Percentiles rank a stretch among this genome's conserved stretches.
These are phyloP conservation scores for Vulpes vulpes DNA, from an alignment of 2,113 vertebrate genomes.

Conservation along the genomic window DNA sequence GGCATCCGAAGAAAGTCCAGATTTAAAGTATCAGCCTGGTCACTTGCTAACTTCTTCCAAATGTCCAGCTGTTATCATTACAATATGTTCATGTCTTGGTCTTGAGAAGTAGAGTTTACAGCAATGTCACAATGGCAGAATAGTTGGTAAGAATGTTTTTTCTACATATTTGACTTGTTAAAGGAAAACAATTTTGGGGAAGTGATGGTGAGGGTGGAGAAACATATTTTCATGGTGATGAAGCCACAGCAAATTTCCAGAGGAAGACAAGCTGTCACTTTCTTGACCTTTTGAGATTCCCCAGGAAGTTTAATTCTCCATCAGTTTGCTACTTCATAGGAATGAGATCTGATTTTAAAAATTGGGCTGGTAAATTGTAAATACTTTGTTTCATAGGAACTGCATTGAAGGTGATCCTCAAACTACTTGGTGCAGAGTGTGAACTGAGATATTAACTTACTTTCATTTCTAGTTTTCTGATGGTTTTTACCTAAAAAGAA, in stretches of 20 bases:
- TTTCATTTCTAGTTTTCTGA: constrained; percentile 51
- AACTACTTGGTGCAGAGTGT: background rate
- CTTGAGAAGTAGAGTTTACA: constrained; percentile 62
- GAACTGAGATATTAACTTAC: background rate
- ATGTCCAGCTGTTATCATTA: constrained; percentile 44
- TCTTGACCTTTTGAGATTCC: constrained; percentile 64
- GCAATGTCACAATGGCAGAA: constrained; percentile 34
- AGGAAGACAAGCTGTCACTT: constrained; percentile 63
- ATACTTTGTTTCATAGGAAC: background rate
- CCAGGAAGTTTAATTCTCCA: constrained; percentile 28
- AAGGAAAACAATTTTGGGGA: constrained; percentile 59
- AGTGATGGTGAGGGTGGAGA: constrained; percentile 43
- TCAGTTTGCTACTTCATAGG: background rate
- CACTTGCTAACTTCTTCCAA: constrained; percentile 68
- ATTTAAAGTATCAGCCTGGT: constrained; percentile 64
- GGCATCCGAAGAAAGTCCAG: constrained; percentile 34
- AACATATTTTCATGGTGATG: constrained; percentile 71
- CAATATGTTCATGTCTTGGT: background rate
- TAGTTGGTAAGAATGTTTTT: constrained; percentile 38
- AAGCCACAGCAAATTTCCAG: constrained; percentile 67
- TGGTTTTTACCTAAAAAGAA: background rate
- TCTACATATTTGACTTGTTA: constrained; percentile 42
- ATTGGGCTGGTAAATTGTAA: background rate
- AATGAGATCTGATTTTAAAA: constrained; percentile 28
- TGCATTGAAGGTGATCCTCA: background rate